phyloP scores from a whole-genome alignment of 2,888 invertebrate species.

The Helobdella robusta region DNA sequence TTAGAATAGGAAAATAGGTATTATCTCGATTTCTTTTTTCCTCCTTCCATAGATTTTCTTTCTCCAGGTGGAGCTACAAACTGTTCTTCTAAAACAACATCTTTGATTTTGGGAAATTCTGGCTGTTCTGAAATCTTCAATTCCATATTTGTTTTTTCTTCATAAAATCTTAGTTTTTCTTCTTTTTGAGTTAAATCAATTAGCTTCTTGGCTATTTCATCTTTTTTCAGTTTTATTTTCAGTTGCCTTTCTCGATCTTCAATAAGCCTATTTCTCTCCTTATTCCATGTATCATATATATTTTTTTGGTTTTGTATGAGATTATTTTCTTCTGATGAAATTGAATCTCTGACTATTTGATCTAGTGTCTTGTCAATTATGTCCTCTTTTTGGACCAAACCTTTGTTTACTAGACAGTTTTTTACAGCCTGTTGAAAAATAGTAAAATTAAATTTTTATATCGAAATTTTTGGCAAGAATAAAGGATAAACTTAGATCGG shows the following conservation, averaged over 20 bases:
- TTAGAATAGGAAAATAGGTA: not conserved
- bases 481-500: too few relatives aligned
- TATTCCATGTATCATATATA: slow-evolving; percentile 21
- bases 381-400: too few relatives aligned
- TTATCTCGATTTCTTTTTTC: slow-evolving; percentile 15
- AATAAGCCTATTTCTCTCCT: not conserved
- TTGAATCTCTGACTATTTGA: too few relatives aligned
- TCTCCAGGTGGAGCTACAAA: slow-evolving; percentile 34
- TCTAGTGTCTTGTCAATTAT: too few relatives aligned
- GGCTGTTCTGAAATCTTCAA: slow-evolving; percentile 31
- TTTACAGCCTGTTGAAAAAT: too few relatives aligned
- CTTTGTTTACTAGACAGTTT: too few relatives aligned
- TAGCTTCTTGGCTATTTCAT: slow-evolving; percentile 28
- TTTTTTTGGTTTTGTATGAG: slow-evolving; percentile 27
- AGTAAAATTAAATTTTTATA: too few relatives aligned
- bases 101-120: slow-evolving; percentile 27
- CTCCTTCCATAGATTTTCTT: slow-evolving; percentile 25
- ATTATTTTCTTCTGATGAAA: slow-evolving; percentile 2
- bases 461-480: too few relatives aligned
- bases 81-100: slow-evolving; percentile 33
- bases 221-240: slow-evolving; percentile 24
- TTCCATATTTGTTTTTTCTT: slow-evolving; percentile 37
- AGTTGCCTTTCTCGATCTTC: slow-evolving; percentile 12
- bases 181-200: slow-evolving; percentile 26
- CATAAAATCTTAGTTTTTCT: slow-evolving; percentile 37